phyloP scores from a whole-genome alignment of 2,113 vertebrate species.

The Apus apus region DNA sequence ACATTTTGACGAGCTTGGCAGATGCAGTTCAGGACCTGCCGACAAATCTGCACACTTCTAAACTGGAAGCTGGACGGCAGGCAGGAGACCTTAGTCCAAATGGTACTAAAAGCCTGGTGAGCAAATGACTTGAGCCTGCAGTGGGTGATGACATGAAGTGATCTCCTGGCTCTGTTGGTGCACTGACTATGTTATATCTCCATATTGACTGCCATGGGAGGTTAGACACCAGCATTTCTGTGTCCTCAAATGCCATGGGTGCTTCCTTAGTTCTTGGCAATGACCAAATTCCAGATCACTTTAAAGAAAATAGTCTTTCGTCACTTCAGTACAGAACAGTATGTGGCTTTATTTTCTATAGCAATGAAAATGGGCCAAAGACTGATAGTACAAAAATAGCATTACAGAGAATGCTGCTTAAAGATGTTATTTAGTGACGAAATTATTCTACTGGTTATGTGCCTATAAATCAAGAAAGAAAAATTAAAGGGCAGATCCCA shows the following conservation, averaged over 20 bases:
- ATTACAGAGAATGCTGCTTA: not conserved
- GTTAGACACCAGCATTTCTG: not conserved
- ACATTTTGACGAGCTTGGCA: not conserved
- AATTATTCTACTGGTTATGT: not conserved
- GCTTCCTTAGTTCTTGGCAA: not conserved
- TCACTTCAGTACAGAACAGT: not conserved
- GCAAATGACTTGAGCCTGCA: not conserved
- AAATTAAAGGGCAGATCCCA: not conserved
- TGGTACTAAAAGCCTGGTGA: not conserved
- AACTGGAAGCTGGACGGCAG: not conserved
- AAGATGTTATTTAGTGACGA: not conserved
- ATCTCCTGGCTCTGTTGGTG: not conserved
- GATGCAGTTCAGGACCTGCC: not conserved
- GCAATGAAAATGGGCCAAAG: not conserved
- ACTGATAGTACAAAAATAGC: not conserved
- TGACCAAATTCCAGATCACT: not conserved
- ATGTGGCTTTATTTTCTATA: not conserved
- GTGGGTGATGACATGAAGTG: not conserved
- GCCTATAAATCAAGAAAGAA: not conserved
- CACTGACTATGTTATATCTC: not conserved
- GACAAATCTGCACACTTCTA: not conserved
- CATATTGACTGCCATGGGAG: not conserved
- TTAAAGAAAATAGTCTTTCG: not conserved
- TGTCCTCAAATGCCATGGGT: not conserved
- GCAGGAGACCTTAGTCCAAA: not conserved